phyloP scores from a whole-genome alignment of 1,140 invertebrate species.

The Drosophila nebulosa region DNA sequence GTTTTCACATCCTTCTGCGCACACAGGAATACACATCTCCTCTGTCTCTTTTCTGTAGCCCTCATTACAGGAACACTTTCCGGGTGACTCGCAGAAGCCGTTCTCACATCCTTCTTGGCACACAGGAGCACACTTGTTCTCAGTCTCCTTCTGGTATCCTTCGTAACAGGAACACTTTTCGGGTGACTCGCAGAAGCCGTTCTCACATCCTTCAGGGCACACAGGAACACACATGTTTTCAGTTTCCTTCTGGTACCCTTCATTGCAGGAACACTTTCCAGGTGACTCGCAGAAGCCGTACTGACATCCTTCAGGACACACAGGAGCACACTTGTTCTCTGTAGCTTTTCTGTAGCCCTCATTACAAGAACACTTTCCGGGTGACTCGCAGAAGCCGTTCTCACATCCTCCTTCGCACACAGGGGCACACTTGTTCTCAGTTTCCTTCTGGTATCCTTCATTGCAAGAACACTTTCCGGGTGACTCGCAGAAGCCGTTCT shows the following conservation, averaged over 20 bases:
- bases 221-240: slow-evolving; percentile 7
- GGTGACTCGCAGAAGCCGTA: slow-evolving; percentile 15
- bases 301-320: slow-evolving; percentile 11
- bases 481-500: slow-evolving; percentile 12
- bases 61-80: slow-evolving; percentile 4
- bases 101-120: slow-evolving; percentile 10
- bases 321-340: not conserved
- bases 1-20: slow-evolving; percentile 21
- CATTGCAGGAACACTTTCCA: not conserved
- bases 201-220: slow-evolving; percentile 10
- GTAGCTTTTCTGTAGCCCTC: not conserved
- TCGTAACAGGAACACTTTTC: slow-evolving; percentile 16
- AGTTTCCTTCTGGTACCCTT: not conserved
- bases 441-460: not conserved
- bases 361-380: not conserved
- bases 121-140: not conserved
- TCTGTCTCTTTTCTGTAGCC: slow-evolving; percentile 6
- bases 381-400: slow-evolving; percentile 3
- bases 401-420: not conserved
- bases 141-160: not conserved
- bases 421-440: slow-evolving; percentile 15
- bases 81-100: slow-evolving; percentile 3
- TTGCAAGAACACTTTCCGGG: slow-evolving; percentile 11
- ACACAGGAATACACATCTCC: slow-evolving; percentile 11
- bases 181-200: slow-evolving; percentile 7